Evolutionary conservation across 2,113 vertebrate genomes (phyloP).

Genomic region (Sclerurus mexicanus): DNA sequence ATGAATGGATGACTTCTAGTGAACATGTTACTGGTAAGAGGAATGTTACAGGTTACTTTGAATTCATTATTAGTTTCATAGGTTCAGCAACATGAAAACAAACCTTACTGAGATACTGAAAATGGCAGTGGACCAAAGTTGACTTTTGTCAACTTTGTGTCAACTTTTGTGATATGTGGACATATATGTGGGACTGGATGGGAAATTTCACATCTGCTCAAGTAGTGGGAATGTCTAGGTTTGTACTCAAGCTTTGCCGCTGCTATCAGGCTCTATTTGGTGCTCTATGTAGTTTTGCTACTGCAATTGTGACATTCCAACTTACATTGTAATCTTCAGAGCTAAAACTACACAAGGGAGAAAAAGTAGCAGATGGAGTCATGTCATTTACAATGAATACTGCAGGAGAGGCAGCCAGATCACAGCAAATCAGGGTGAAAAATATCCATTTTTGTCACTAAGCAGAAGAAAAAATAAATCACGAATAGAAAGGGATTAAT

Average conservation of each 20-base stretch:
- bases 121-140: background rate
- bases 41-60: background rate
- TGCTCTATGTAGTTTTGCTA: background rate
- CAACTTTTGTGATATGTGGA: background rate
- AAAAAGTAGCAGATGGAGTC: constrained; percentile 26
- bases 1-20: background rate
- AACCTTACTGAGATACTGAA: background rate
- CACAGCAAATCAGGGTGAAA: background rate
- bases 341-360: background rate
- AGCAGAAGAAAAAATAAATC: constrained; percentile 36
- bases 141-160: no score
- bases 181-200: background rate
- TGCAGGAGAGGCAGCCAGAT: constrained; percentile 13
- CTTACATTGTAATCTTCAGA: background rate
- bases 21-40: background rate
- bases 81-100: background rate
- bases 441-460: constrained; percentile 39
- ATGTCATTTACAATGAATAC: constrained; percentile 1
- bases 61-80: background rate
- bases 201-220: background rate
- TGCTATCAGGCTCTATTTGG: background rate
- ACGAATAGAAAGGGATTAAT: background rate
- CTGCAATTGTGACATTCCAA: background rate
- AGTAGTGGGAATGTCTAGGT: background rate
- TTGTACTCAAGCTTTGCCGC: background rate